Percentiles rank a stretch among this genome's conserved stretches.
phyloP scores from a whole-genome alignment of 1,140 invertebrate genomes.

The Tachypleus tridentatus region DNA sequence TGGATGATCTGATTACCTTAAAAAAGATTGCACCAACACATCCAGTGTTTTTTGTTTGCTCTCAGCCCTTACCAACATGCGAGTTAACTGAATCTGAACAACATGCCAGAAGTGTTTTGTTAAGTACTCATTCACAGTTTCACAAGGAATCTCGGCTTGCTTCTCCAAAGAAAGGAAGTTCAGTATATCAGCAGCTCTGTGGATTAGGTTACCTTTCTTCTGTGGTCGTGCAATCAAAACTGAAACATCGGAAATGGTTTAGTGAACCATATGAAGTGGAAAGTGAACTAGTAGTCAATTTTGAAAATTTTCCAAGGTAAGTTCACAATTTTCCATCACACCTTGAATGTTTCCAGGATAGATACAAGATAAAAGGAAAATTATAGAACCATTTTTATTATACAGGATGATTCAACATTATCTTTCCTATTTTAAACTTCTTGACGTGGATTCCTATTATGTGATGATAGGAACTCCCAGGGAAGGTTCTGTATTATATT shows the following conservation, averaged over 20 bases:
- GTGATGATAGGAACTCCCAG: no score
- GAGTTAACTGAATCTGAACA: constrained; percentile 46
- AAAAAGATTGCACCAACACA: constrained; percentile 28
- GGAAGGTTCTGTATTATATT: no score
- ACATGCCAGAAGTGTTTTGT: constrained; percentile 25
- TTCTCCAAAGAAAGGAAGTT: constrained; percentile 7
- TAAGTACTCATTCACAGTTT: constrained; percentile 7
- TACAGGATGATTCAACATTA: no score
- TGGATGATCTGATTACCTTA: constrained; percentile 41
- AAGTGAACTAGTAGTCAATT: constrained; percentile 37
- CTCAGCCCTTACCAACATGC: constrained; percentile 26
- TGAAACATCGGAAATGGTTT: constrained; percentile 13
- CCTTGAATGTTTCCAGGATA: no score
- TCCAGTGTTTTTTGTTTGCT: constrained; percentile 22
- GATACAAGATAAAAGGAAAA: no score
- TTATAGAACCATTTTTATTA: no score
- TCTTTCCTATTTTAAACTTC: no score
- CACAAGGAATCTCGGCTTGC: constrained; percentile 13
- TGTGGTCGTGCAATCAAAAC: constrained; percentile 16
- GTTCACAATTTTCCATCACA: no score
- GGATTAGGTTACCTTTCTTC: constrained; percentile 18
- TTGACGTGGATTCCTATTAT: no score
- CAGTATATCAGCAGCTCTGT: constrained; percentile 17
- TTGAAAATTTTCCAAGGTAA: constrained; percentile 30
- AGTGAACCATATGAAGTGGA: constrained; percentile 22